Evolutionary conservation across 2,888 invertebrate species (phyloP).

Genomic region (Agriopis marginaria): DNA sequence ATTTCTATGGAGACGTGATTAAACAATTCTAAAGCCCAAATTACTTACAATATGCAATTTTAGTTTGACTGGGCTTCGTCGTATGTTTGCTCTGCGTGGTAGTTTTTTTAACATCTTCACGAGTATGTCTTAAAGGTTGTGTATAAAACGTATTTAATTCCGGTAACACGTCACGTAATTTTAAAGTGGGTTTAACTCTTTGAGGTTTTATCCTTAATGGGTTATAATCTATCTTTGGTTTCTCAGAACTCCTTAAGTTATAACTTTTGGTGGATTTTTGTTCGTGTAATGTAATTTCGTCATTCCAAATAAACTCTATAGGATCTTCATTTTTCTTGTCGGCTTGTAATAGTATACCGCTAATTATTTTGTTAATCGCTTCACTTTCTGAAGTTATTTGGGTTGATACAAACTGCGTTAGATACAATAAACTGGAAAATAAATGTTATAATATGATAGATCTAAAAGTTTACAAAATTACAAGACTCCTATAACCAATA

Average conservation of each 20-base stretch:
- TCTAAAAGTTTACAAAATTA: too few species aligned
- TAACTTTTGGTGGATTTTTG: not conserved
- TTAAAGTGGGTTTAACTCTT: conserved; percentile 2
- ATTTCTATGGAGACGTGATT: too few species aligned
- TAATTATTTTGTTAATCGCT: conserved; percentile 50
- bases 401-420: conserved; percentile 68
- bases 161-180: conserved; percentile 16
- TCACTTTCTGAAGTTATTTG: conserved; percentile 75
- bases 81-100: not conserved
- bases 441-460: not conserved
- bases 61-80: not conserved
- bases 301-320: conserved; percentile 35
- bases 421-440: conserved; percentile 74
- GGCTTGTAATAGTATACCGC: conserved; percentile 50
- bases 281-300: not conserved
- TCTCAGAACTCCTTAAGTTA: conserved; percentile 6
- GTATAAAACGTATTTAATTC: not conserved
- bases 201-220: conserved; percentile 2
- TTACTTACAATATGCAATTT: not conserved
- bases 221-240: not conserved
- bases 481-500: too few species aligned
- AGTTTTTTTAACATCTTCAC: not conserved
- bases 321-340: conserved; percentile 41
- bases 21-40: not conserved
- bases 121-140: not conserved